A percentile compares a stretch with the other conserved stretches of the same genome.
phyloP scores from a whole-genome alignment of 2,888 invertebrate genomes.

The Diaperis boleti region DNA sequence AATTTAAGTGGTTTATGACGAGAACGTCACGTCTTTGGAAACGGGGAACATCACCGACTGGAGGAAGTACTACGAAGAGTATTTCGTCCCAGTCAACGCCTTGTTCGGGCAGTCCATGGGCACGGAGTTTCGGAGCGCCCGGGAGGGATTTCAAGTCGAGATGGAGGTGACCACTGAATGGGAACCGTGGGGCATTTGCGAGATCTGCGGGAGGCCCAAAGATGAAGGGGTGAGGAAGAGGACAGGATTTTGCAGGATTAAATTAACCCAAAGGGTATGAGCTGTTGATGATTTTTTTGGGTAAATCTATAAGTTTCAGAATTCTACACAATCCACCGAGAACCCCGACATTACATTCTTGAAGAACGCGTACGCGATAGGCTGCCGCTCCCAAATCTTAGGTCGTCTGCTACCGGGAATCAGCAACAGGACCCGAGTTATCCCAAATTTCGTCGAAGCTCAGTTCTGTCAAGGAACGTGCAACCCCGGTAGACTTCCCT shows the following conservation, averaged over 20 bases:
- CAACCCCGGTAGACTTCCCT: slow-evolving; percentile 56
- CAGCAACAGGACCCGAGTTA: slow-evolving; percentile 65
- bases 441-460: slow-evolving; percentile 68
- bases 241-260: slow-evolving; percentile 69
- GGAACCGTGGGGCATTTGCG: slow-evolving; percentile 70
- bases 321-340: not conserved
- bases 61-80: slow-evolving; percentile 67
- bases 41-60: slow-evolving; percentile 68
- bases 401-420: slow-evolving; percentile 65
- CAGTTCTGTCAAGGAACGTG: slow-evolving; percentile 64
- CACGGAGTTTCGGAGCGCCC: slow-evolving; percentile 65
- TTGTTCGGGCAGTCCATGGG: slow-evolving; percentile 64
- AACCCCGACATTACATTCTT: slow-evolving; percentile 48
- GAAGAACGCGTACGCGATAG: slow-evolving; percentile 59
- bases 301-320: not conserved
- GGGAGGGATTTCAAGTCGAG: slow-evolving; percentile 62
- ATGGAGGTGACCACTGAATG: slow-evolving; percentile 69
- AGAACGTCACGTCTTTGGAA: slow-evolving; percentile 51
- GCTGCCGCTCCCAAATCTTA: slow-evolving; percentile 67
- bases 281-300: not conserved
- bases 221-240: slow-evolving; percentile 64
- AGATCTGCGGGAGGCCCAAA: slow-evolving; percentile 64
- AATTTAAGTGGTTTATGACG: slow-evolving; percentile 43
- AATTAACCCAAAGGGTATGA: slow-evolving; percentile 52
- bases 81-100: slow-evolving; percentile 66